Base-by-base conservation (phyloP, 2,888 invertebrate species). In the Callimorpha dominula region DNA sequence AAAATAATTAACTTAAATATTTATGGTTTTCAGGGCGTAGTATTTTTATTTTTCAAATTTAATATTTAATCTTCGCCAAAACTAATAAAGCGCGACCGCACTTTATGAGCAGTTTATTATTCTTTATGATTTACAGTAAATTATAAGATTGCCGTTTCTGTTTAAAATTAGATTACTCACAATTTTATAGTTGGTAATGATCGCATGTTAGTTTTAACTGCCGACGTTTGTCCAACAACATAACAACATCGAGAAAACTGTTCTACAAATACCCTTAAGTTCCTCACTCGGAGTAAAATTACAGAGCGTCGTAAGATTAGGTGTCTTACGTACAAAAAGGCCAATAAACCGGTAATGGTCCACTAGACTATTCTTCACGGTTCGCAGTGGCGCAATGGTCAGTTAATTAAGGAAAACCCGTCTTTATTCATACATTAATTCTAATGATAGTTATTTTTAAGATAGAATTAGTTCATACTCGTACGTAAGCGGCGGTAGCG, bases 381-480 rank as follows among this genome's bases (percentile, higher is more conserved):
- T n/a, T 20, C 52, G 63, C 64, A n/a, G 40, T 42, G 65, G 65
- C 60, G 71, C 71, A 65, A 71, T 65, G 50, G 65, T n/a, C 62
- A 71, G 60, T 31, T 71, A 71, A 71, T 66, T 71, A 66, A 66
- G 57, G 71, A 71, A 71, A 71, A 71, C 17, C 49, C 60, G 65
- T n/a, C 17, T 46, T 40, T 57, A 20, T 60, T 31, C 43, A 70
- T 52, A 17, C 62, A 43, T 65, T 54, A 20, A 15, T 66, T 66
- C 40, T 60, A 60, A 40, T 71, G 60, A 66, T 50, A 57, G 66
- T 62, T 71, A 60, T 66, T 63, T 20, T 40, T 40, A 31, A 4
- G 40, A 14, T 12, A n/a, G 1, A 69, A 63, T 62, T 49, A 69
- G 40, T 54, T n/a, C 42, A n/a, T n/a, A n/a, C n/a, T n/a, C n/a